phyloP scores from a whole-genome alignment of 2,888 invertebrate species.

The Augochlorella aurata region DNA sequence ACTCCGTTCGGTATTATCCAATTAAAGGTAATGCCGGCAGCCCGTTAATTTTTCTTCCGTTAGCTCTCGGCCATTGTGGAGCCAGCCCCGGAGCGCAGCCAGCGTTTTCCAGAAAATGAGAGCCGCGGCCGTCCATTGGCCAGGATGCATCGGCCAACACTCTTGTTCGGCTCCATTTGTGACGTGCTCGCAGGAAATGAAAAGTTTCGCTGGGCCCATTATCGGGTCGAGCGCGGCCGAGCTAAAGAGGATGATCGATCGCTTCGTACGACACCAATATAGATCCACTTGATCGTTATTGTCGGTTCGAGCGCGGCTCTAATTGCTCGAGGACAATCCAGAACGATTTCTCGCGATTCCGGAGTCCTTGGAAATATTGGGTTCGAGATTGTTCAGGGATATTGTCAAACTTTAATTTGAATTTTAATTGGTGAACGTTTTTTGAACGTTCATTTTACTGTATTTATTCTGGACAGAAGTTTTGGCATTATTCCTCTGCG shows the following conservation, averaged over 20 bases:
- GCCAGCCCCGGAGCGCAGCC: conserved; percentile 2
- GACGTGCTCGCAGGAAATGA: conserved; percentile 21
- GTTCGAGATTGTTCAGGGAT: no score
- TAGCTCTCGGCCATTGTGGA: conserved; percentile 42
- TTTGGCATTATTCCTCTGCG: no score
- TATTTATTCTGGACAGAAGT: no score
- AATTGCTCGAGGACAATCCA: neutral
- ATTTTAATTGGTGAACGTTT: no score
- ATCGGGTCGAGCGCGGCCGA: neutral
- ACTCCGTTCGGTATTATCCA: conserved; percentile 60
- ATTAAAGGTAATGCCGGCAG: conserved; percentile 59
- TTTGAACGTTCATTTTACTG: no score
- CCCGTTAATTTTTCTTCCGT: conserved; percentile 63
- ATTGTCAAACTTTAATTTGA: no score
- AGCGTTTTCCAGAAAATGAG: conserved; percentile 41
- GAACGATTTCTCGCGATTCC: neutral
- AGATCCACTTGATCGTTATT: neutral
- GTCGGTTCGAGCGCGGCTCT: neutral
- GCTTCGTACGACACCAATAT: neutral
- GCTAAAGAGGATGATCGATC: neutral
- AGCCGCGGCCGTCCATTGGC: neutral
- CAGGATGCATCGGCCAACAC: neutral
- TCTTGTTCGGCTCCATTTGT: neutral
- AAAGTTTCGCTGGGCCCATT: conserved; percentile 15
- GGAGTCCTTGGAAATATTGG: neutral